Evolutionary conservation across 1,140 invertebrate species (phyloP).

Genomic region (Chrysopa pallens): DNA sequence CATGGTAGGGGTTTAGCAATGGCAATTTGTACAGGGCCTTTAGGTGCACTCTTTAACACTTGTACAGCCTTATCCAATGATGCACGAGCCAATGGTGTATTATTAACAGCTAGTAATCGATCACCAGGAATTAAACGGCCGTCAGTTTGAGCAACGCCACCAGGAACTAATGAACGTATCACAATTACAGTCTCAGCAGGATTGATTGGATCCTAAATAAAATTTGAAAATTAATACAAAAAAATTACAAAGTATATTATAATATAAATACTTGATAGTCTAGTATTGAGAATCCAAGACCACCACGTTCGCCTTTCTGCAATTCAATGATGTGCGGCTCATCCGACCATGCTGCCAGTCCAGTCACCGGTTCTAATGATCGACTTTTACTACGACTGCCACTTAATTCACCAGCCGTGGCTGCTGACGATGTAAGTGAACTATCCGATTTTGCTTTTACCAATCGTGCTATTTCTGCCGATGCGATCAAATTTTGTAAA

Average conservation of each 20-base stretch:
- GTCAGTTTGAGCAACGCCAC: constrained; percentile 65
- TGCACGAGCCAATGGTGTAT: constrained; percentile 52
- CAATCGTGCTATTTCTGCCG: constrained; percentile 37
- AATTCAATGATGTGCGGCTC: constrained; percentile 66
- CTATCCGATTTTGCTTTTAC: constrained; percentile 78
- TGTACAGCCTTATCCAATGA: constrained; percentile 67
- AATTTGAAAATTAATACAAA: neutral
- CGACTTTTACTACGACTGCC: constrained; percentile 47
- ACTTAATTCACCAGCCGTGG: constrained; percentile 30
- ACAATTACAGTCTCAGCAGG: constrained; percentile 73
- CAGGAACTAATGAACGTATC: constrained; percentile 68
- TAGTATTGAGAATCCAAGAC: constrained; percentile 77
- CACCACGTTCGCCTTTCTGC: constrained; percentile 66
- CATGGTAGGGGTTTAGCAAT: constrained; percentile 75
- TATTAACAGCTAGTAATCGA: constrained; percentile 69
- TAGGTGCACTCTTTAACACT: constrained; percentile 57
- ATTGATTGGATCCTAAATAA: constrained; percentile 53
- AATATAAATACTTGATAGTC: constrained; percentile 59
- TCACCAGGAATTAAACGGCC: constrained; percentile 72
- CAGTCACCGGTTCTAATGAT: constrained; percentile 67
- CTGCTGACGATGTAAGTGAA: constrained; percentile 41
- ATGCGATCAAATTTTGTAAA: constrained; percentile 42
- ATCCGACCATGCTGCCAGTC: constrained; percentile 75
- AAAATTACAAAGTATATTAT: neutral
- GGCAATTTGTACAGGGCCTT: constrained; percentile 60